Evolutionary conservation across 2,888 invertebrate species (phyloP).

Genomic region (Aspidiotus destructor): DNA sequence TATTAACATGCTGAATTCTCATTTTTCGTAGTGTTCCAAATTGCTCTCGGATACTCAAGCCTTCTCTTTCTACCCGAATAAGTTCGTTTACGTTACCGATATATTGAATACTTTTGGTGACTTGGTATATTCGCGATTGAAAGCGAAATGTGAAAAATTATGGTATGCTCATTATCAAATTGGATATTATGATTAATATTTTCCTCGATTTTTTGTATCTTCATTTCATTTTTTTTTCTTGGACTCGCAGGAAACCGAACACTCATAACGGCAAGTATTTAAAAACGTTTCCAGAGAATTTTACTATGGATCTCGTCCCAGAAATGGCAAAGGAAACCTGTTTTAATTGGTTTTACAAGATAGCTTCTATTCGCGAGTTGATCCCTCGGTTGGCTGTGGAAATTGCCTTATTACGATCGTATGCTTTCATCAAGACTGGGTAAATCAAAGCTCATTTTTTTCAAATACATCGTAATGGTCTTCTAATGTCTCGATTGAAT

Average conservation of each 20-base stretch:
- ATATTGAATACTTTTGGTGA: constrained; percentile 89
- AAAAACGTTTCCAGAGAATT: constrained; percentile 32
- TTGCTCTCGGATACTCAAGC: constrained; percentile 79
- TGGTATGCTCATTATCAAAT: constrained; percentile 18
- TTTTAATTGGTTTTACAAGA: constrained; percentile 98
- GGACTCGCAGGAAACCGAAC: background rate
- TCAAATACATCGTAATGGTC: constrained; percentile 41
- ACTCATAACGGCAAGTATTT: constrained; percentile 22
- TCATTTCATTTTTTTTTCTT: constrained; percentile 28
- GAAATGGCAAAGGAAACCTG: constrained; percentile 91
- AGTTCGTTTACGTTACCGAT: constrained; percentile 93
- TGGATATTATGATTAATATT: background rate
- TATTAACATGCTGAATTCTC: constrained; percentile 6
- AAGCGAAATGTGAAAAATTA: constrained; percentile 52
- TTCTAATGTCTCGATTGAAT: constrained; percentile 11
- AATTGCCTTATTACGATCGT: constrained; percentile 82
- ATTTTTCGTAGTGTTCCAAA: constrained; percentile 67
- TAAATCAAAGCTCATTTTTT: constrained; percentile 3
- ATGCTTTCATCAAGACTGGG: constrained; percentile 57
- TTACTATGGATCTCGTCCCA: constrained; percentile 54
- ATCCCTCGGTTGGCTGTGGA: constrained; percentile 90
- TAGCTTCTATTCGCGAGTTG: constrained; percentile 91
- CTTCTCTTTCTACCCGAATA: constrained; percentile 93
- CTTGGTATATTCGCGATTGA: constrained; percentile 77
- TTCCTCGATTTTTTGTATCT: constrained; percentile 5